Evolutionary conservation across 2,797 vertebrate genomes (phyloP).

Genomic region (Sebastes kiyomatsui): DNA sequence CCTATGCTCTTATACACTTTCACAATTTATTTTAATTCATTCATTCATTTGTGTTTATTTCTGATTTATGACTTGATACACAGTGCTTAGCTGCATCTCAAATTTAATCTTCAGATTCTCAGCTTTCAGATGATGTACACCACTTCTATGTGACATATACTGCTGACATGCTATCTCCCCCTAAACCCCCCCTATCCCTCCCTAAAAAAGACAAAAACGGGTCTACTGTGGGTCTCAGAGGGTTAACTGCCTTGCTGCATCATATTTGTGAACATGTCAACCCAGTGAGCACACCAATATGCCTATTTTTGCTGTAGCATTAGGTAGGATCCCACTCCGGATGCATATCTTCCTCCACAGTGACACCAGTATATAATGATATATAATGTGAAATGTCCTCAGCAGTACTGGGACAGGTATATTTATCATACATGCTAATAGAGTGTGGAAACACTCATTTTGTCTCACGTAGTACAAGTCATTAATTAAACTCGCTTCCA

Average conservation of each 20-base stretch:
- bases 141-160: too few species aligned
- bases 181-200: too few species aligned
- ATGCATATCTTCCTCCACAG: constrained; percentile 6
- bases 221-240: neutral
- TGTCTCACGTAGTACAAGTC: constrained; percentile 49
- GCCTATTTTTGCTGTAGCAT: neutral
- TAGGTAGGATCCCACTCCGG: neutral
- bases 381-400: constrained; percentile 50
- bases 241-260: neutral
- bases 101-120: too few species aligned
- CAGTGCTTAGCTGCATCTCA: too few species aligned
- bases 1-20: too few species aligned
- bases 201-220: neutral
- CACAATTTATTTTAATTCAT: too few species aligned
- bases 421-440: constrained; percentile 74
- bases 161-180: too few species aligned
- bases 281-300: neutral
- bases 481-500: constrained; percentile 63
- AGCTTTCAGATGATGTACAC: too few species aligned
- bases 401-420: constrained; percentile 33
- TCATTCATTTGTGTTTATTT: too few species aligned
- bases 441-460: constrained; percentile 72
- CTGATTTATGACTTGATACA: too few species aligned
- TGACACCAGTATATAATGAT: constrained; percentile 32
- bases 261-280: neutral